These are phyloP conservation scores for Leucophenga varia DNA, from an alignment of 1,140 invertebrate species.

Conservation along the genomic window DNA sequence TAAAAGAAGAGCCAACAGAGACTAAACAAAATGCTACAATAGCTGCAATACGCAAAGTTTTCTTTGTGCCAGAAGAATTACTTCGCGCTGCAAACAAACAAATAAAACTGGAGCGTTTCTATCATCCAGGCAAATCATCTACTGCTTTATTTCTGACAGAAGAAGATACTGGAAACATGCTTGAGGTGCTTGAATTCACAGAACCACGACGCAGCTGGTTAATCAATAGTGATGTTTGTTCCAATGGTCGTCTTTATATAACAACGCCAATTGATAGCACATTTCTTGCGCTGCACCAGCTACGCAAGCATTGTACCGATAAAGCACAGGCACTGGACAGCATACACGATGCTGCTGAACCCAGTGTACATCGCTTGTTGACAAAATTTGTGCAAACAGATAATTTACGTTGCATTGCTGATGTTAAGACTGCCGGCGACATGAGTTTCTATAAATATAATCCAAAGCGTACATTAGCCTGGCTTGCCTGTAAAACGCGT, in stretches of 20 bases:
- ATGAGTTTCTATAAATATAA: conserved; percentile 77
- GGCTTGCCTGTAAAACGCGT: conserved; percentile 70
- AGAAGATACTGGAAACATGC: conserved; percentile 56
- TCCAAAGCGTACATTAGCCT: conserved; percentile 71
- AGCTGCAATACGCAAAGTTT: conserved; percentile 31
- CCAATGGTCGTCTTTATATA: conserved; percentile 72
- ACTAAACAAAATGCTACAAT: neutral
- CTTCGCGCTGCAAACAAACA: conserved; percentile 15
- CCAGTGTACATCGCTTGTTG: conserved; percentile 25
- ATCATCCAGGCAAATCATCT: conserved; percentile 40
- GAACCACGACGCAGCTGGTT: conserved; percentile 72
- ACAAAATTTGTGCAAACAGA: conserved; percentile 23
- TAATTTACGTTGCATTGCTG: conserved; percentile 30
- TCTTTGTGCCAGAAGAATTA: conserved; percentile 34
- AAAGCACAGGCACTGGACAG: conserved; percentile 71
- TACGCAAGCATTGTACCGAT: conserved; percentile 61
- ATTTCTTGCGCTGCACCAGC: conserved; percentile 66
- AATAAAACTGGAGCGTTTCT: conserved; percentile 36
- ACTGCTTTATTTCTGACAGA: conserved; percentile 30
- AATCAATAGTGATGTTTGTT: conserved; percentile 70
- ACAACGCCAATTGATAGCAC: conserved; percentile 73
- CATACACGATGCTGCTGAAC: conserved; percentile 54
- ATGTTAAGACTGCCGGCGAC: conserved; percentile 59
- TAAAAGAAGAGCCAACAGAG: conserved; percentile 2
- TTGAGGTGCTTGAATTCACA: conserved; percentile 68